Conservation (phyloP, 2,888 invertebrate species). For the Spicauda simplicius region DNA sequence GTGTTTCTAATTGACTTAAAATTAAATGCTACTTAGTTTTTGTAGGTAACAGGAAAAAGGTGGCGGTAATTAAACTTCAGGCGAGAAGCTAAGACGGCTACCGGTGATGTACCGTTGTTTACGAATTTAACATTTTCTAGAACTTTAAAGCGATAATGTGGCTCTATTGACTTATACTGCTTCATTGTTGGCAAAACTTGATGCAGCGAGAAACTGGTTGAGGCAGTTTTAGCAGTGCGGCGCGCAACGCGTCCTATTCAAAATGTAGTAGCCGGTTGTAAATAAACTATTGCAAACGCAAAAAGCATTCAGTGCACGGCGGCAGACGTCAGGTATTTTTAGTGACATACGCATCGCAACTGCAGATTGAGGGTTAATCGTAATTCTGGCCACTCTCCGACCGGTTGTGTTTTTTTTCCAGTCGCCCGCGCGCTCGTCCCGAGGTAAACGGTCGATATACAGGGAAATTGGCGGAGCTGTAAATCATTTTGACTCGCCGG, state of each 20-base stretch:
- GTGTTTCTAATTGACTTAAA: slow-evolving; percentile 34
- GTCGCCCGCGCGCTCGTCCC: slow-evolving; percentile 46
- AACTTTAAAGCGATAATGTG: slow-evolving; percentile 1
- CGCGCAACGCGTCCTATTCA: slow-evolving; percentile 35
- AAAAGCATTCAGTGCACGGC: slow-evolving; percentile 37
- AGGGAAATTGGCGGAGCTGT: slow-evolving; percentile 54
- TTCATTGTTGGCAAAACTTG: slow-evolving; percentile 17
- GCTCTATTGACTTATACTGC: slow-evolving; percentile 11
- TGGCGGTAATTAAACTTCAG: background rate
- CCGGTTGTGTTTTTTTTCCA: slow-evolving; percentile 71
- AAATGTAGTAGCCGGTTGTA: slow-evolving; percentile 34
- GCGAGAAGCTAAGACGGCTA: background rate
- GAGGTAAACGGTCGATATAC: slow-evolving; percentile 56
- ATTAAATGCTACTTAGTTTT: slow-evolving; percentile 27
- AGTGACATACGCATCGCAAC: slow-evolving; percentile 58
- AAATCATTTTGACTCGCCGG: slow-evolving; percentile 54
- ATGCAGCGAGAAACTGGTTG: slow-evolving; percentile 31
- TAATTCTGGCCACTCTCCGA: slow-evolving; percentile 71
- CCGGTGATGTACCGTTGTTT: background rate
- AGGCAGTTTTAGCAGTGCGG: slow-evolving; percentile 28
- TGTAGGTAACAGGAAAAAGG: slow-evolving; percentile 10
- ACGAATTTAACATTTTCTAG: background rate
- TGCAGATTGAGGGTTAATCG: slow-evolving; percentile 71
- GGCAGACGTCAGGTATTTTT: slow-evolving; percentile 58
- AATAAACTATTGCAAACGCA: slow-evolving; percentile 38